Evolutionary conservation across 2,113 vertebrate species (phyloP), one percentile per base, ranked within the genome.

Genomic region (Colossoma macropomum): DNA sequence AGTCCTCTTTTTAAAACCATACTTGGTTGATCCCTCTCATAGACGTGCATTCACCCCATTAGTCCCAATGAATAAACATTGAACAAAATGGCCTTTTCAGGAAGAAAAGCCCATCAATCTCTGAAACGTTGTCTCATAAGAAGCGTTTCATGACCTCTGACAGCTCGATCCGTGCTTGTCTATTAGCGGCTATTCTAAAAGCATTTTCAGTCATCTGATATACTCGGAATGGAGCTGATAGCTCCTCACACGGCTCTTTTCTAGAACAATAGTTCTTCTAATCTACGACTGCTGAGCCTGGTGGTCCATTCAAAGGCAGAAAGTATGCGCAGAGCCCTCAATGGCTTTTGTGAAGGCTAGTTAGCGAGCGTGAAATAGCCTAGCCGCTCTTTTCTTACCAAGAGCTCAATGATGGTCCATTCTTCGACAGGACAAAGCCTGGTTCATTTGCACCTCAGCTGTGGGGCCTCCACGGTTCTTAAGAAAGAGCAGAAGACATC

Each of bases 151-250:
- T 88, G 84, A 88, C 86, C 86, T 88, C 84, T 88, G 86, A 77
- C 86, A 86, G 82, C 62, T 81, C 32, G 34, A 77, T 80, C 91
- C 88, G 60, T 79, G 85, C 92, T 90, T 90, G 92, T 93, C 92
- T 93, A 93, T 94, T 94, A 95, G 92, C 88, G 84, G 86, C 87
- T 77, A 89, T 92, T 93, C 91, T 91, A 79, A 86, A 89, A 87
- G 90, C 87, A 74, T 88, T 92, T 92, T 85, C 90, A 88, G 89
- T 89, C 52, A 89, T 90, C 92, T 94, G 92, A 95, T 94, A 90
- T 89, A 94, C 89, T 93, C 90, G 83, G 91, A 94, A 93, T 92
- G 90, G 92, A 92, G 92, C 92, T 82, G 85, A 90, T 91, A 85
- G 85, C 87, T 75, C 90, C 77, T 83, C 90, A 89, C 88, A 80